A percentile compares a stretch with the other conserved stretches of the same genome.
Conservation (phyloP, 2,888 invertebrate genomes). For the Agapetus fuscipes region DNA sequence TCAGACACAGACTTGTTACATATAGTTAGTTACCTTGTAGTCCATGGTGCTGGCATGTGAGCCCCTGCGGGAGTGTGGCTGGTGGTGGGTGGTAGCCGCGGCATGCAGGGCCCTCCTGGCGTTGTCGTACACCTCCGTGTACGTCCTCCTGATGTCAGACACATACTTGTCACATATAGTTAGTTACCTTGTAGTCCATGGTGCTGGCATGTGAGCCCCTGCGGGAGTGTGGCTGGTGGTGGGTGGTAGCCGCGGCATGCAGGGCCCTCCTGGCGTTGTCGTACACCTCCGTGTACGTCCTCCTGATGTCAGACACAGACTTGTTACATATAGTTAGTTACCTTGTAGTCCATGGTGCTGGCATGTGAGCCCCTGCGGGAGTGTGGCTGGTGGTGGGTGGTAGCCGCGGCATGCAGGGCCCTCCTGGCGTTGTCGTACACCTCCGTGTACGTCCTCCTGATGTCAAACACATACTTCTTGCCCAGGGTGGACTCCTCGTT, state of each 20-base stretch:
- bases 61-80: no score
- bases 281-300: constrained; percentile 83
- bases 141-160: constrained; percentile 81
- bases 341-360: no score
- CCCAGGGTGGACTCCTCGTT: constrained; percentile 80
- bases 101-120: constrained; percentile 66
- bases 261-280: constrained; percentile 72
- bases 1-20: constrained; percentile 89
- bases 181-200: no score
- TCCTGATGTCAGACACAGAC: constrained; percentile 82
- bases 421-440: constrained; percentile 82
- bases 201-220: no score
- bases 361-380: no score
- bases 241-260: no score
- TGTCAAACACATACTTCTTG: constrained; percentile 86
- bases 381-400: no score
- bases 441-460: constrained; percentile 78
- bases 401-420: constrained; percentile 41
- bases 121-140: constrained; percentile 82
- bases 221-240: no score
- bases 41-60: no score
- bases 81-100: no score
- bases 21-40: no score
- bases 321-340: no score
- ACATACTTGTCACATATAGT: constrained; percentile 84